Conservation (phyloP, 2,113 vertebrate genomes). For the Ardeotis arabs region DNA sequence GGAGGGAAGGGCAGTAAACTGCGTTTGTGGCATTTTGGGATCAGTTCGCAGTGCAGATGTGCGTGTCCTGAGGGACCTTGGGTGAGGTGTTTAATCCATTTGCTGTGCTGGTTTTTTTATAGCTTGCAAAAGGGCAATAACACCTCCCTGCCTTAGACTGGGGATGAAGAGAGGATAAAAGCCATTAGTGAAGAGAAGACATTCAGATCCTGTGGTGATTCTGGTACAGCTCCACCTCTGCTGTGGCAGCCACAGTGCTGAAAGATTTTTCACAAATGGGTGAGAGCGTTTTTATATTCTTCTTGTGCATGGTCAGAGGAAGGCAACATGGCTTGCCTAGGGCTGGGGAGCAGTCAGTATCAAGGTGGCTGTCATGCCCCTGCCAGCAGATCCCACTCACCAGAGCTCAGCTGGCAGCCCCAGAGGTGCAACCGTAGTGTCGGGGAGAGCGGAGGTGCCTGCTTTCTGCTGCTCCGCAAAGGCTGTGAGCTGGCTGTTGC, state of each 20-base stretch:
- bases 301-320: not conserved
- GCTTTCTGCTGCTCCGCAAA: not conserved
- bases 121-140: not conserved
- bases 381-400: not conserved
- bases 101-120: not conserved
- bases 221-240: not conserved
- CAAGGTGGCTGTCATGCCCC: not conserved
- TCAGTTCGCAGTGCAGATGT: not conserved
- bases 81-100: not conserved
- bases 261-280: not conserved
- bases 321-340: not conserved
- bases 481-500: not conserved
- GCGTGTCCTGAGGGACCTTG: not conserved
- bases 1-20: not conserved
- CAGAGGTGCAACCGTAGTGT: not conserved
- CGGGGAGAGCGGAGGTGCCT: not conserved
- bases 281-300: not conserved
- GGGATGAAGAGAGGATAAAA: not conserved
- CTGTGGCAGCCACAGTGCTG: not conserved
- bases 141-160: not conserved
- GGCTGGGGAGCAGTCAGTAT: not conserved
- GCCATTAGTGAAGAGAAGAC: not conserved
- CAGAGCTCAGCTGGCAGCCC: not conserved
- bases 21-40: not conserved
- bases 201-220: not conserved